phyloP scores from a whole-genome alignment of 2,797 vertebrate genomes.

The Tenualosa thibaudeaui region DNA sequence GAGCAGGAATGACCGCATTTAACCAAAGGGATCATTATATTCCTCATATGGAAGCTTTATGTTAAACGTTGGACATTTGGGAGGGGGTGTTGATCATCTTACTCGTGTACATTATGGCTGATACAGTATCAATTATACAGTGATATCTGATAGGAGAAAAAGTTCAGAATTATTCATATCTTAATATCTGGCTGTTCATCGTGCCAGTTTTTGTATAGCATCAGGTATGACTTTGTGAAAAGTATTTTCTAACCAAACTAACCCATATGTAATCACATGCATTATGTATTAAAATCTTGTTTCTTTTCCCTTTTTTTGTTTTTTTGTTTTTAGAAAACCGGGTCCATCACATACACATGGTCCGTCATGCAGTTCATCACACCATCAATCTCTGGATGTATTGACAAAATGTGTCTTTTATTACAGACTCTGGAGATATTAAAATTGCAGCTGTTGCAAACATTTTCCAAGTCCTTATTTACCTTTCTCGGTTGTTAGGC shows the following conservation, averaged over 20 bases:
- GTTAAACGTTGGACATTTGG: not conserved
- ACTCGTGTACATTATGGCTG: not conserved
- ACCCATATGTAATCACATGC: not conserved
- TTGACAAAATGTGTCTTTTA: not conserved
- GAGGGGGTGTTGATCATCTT: not conserved
- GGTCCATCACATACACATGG: not conserved
- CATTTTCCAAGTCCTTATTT: not conserved
- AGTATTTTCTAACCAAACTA: not conserved
- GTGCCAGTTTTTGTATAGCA: not conserved
- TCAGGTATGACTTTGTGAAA: not conserved
- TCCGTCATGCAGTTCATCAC: constrained; percentile 3
- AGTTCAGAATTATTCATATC: not conserved
- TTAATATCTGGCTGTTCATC: not conserved
- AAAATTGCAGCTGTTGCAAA: not conserved
- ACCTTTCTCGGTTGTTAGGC: not conserved
- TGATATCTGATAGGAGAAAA: not conserved
- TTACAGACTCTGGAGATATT: constrained; percentile 1
- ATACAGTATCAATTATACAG: not conserved
- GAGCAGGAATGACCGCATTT: not conserved
- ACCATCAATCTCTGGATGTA: not conserved
- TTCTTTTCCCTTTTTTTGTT: not conserved
- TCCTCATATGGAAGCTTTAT: not conserved
- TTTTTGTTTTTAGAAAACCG: not conserved
- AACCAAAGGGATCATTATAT: not conserved
- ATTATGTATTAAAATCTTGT: not conserved